phyloP scores from a whole-genome alignment of 30 jellyfish, hydroid and myxozoan species.

The Aurelia coerulea region DNA sequence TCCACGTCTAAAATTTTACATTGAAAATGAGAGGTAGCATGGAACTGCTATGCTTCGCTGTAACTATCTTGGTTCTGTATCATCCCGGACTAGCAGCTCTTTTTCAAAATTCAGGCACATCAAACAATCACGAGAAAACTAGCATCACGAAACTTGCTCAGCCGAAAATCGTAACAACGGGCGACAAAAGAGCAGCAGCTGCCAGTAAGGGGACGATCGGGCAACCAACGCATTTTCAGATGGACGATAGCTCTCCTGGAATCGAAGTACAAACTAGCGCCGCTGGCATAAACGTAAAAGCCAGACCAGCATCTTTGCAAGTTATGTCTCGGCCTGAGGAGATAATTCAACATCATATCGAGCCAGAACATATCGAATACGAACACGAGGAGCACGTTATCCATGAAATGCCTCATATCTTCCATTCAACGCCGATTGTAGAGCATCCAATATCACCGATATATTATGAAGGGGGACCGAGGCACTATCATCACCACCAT shows the following conservation, averaged over 20 bases:
- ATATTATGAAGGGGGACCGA: neutral
- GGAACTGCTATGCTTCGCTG: too few relatives aligned
- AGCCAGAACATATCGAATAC: neutral
- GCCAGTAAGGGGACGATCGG: conserved; percentile 10
- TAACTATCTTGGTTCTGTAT: too few relatives aligned
- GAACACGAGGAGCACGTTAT: neutral
- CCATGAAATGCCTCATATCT: conserved; percentile 12
- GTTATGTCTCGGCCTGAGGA: conserved; percentile 53
- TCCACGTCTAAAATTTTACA: too few relatives aligned
- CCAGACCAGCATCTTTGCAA: conserved; percentile 58
- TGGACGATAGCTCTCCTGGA: conserved; percentile 64
- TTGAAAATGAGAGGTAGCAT: too few relatives aligned
- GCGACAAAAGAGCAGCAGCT: conserved; percentile 1
- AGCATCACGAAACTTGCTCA: neutral
- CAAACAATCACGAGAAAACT: too few relatives aligned
- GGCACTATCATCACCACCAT: too few relatives aligned
- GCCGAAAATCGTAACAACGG: neutral
- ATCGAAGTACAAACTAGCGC: conserved; percentile 42
- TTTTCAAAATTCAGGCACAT: too few relatives aligned
- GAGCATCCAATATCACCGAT: conserved; percentile 15
- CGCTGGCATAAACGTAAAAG: conserved; percentile 44
- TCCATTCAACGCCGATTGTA: conserved; percentile 2
- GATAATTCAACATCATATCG: conserved; percentile 5
- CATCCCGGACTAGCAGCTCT: too few relatives aligned
- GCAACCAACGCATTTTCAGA: conserved; percentile 64